These are phyloP conservation scores for Bombycilla garrulus DNA, from an alignment of 2,113 vertebrate genomes.

Conservation along the genomic window DNA sequence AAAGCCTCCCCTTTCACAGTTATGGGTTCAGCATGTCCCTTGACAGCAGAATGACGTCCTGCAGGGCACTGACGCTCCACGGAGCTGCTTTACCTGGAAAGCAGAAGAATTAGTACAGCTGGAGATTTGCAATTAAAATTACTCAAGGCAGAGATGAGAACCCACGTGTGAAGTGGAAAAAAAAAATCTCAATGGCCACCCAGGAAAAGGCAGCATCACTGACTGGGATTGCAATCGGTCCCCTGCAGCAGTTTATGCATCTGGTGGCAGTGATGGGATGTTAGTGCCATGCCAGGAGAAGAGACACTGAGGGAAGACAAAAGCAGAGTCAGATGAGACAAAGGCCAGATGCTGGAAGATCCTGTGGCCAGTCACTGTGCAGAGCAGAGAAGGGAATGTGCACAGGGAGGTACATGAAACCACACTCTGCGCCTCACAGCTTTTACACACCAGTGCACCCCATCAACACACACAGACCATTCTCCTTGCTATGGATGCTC, in stretches of 20 bases:
- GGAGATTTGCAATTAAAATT: not conserved
- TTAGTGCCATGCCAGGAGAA: not conserved
- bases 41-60: not conserved
- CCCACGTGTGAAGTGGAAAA: rapidly evolving
- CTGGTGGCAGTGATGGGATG: not conserved
- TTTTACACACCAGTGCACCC: not conserved
- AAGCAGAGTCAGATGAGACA: not conserved
- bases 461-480: not conserved
- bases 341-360: not conserved
- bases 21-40: constrained; percentile 43
- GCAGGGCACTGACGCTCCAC: not conserved
- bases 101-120: constrained; percentile 5
- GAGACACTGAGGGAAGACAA: not conserved
- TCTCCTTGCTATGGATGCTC: not conserved
- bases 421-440: not conserved
- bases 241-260: not conserved
- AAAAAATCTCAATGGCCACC: not conserved
- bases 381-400: not conserved
- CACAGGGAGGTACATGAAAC: not conserved
- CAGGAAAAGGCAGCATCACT: not conserved
- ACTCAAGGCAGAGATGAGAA: not conserved
- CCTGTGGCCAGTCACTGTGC: not conserved
- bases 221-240: not conserved
- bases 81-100: constrained; percentile 68
- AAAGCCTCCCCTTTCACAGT: constrained; percentile 47